A percentile compares a stretch with the other conserved stretches of the same genome.
phyloP scores from a whole-genome alignment of 1,140 invertebrate species.

The Notospermus geniculatus region DNA sequence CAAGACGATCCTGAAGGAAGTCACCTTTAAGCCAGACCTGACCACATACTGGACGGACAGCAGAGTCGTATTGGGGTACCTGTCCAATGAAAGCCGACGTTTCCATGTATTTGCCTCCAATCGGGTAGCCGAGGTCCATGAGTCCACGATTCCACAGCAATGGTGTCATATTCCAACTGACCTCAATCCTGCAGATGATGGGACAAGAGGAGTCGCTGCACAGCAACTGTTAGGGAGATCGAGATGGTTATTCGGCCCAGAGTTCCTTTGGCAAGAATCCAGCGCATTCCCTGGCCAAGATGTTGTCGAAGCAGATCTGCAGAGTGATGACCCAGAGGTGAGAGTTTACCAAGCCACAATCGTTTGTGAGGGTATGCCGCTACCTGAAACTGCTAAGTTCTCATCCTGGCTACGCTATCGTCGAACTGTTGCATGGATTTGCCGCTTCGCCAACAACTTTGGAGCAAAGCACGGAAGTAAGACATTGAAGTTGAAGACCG shows the following conservation, averaged over 20 bases:
- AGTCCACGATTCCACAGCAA: neutral
- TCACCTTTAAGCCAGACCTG: conserved; percentile 3
- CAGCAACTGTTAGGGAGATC: conserved; percentile 14
- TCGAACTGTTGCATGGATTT: too few relatives aligned
- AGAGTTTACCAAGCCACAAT: too few relatives aligned
- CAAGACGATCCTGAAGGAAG: conserved; percentile 14
- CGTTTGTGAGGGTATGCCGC: too few relatives aligned
- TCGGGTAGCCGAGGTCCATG: conserved; percentile 20
- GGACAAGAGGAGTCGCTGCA: conserved; percentile 19
- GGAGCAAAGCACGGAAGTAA: neutral
- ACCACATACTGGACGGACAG: conserved; percentile 25
- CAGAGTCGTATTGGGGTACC: conserved; percentile 16
- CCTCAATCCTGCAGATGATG: conserved; percentile 25
- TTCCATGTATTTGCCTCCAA: conserved; percentile 29
- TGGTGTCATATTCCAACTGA: conserved; percentile 15
- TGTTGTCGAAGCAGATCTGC: too few relatives aligned
- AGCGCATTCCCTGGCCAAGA: too few relatives aligned
- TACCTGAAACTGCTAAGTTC: too few relatives aligned
- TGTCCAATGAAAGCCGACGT: conserved; percentile 20
- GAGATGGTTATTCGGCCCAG: conserved; percentile 27
- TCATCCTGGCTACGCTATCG: too few relatives aligned
- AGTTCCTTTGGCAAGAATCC: conserved; percentile 15
- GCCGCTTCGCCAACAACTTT: too few relatives aligned
- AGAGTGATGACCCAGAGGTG: too few relatives aligned
- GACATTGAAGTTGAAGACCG: neutral